Evolutionary conservation across 2,888 invertebrate species (phyloP), one percentile per base, ranked within the genome.

Genomic region (Meghimatium bilineatum): DNA sequence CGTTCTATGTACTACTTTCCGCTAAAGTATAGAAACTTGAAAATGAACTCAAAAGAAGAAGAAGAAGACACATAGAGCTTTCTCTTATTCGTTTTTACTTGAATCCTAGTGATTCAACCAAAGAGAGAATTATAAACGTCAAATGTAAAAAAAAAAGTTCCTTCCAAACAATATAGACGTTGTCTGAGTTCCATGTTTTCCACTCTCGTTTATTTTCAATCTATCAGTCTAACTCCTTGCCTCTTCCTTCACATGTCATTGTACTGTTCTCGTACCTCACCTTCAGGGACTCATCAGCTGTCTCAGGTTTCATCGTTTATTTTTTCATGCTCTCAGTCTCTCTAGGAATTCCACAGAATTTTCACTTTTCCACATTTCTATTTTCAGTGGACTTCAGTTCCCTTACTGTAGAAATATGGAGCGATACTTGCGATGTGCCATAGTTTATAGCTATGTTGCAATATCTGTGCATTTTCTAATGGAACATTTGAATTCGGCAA

Each of bases 261-360:
- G 44, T 12, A 44, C 44, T 5, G 44, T 44, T 44, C 69, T 36
- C 69, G 6, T 23, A 34, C 5, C 34, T 69, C 69, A 69, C 36
- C 69, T 69, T 69, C 69, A 69, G 36, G 34, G 36, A 23, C n/a
- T 63, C 29, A 23, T n/a, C 5, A n/a, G 5, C 20, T 69, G 69
- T 36, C 32, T 69, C 69, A 69, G 69, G 69, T 69, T 69, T 69
- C 69, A 69, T 5, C 12, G 69, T 69, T 69, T 69, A 34, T 69
- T 69, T 69, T 69, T 32, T 34, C 36, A 29, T 17, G 34, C 56
- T 56, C 17, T 56, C 56, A 56, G 56, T 56, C 23, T 69, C 36
- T 23, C 69, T 20, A 20, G 69, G 69, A 36, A 69, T 14, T 17
- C 14, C 20, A 34, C 26, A 36, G 69, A 69, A 32, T 69, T 36